Evolutionary conservation across 35 echinoderm and acorn worm species (phyloP).

Genomic region (Lytechinus variegatus): DNA sequence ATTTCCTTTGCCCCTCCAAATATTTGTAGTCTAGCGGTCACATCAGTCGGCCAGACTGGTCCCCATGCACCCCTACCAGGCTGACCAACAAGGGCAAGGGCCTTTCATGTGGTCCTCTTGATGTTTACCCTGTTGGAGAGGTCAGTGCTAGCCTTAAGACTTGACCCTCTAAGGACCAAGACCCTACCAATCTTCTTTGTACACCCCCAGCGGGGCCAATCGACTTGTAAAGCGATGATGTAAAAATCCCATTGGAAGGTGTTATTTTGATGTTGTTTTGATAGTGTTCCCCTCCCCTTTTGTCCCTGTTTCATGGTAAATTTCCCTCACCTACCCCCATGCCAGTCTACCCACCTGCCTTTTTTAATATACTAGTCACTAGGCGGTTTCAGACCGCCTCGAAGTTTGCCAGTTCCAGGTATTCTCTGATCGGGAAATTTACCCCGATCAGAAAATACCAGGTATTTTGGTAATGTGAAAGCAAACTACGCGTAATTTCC

Average conservation of each 20-base stretch:
- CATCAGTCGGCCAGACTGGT: background rate
- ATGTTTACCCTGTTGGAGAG: slow-evolving; percentile 25
- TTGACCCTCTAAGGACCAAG: background rate
- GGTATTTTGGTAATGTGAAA: no score
- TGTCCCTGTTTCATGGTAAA: background rate
- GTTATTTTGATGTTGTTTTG: slow-evolving; percentile 32
- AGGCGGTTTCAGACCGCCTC: no score
- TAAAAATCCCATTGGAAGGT: slow-evolving; percentile 27
- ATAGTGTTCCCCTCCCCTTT: background rate
- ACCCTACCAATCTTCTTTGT: background rate
- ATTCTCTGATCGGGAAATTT: no score
- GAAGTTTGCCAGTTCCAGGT: no score
- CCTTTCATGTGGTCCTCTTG: background rate
- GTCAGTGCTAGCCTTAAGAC: slow-evolving; percentile 4
- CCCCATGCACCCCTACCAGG: background rate
- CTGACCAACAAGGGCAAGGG: background rate
- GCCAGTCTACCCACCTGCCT: background rate
- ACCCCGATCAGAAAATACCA: no score
- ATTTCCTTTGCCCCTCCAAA: background rate
- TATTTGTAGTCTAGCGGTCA: slow-evolving; percentile 2
- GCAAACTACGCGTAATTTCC: no score
- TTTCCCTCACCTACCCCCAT: background rate
- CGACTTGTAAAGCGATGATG: slow-evolving; percentile 30
- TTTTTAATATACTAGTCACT: background rate
- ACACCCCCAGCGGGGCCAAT: slow-evolving; percentile 8